Evolutionary conservation across 2,888 invertebrate species (phyloP).

Genomic region (Drosophila siamana): DNA sequence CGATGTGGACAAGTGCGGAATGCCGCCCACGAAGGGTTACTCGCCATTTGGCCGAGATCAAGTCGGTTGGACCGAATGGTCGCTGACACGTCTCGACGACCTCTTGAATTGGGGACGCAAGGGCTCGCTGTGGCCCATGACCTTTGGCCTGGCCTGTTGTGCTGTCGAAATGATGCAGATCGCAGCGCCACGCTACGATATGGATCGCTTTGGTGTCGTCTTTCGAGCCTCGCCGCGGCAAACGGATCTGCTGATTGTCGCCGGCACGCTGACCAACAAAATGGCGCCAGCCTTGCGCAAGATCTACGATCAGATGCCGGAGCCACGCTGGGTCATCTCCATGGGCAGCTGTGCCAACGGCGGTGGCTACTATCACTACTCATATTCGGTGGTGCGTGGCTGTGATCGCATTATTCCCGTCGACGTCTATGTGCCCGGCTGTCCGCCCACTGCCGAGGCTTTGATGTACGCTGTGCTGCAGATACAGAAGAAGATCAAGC

Average conservation of each 20-base stretch:
- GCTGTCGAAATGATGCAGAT: conserved; percentile 99
- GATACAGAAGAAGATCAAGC: conserved; percentile 98
- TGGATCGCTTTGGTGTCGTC: conserved; percentile 99
- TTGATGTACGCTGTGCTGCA: conserved; percentile 97
- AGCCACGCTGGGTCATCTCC: conserved; percentile 99
- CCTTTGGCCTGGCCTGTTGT: conserved; percentile 99
- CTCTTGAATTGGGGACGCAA: conserved; percentile 97
- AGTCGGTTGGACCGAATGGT: conserved; percentile 91
- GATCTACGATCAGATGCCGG: conserved; percentile 99
- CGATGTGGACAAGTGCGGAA: conserved; percentile 80
- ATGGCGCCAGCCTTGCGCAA: conserved; percentile 99
- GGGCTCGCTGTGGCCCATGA: conserved; percentile 98
- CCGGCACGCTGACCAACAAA: conserved; percentile 99
- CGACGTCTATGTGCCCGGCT: conserved; percentile 99
- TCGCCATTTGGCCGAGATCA: conserved; percentile 86
- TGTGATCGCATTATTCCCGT: conserved; percentile 99
- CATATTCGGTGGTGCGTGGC: conserved; percentile 98
- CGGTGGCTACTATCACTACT: conserved; percentile 99
- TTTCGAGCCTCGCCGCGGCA: conserved; percentile 99
- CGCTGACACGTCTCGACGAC: conserved; percentile 96
- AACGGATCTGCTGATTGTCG: conserved; percentile 98
- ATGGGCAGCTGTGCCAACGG: conserved; percentile 99
- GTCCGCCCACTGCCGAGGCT: conserved; percentile 99
- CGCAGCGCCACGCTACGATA: conserved; percentile 99
- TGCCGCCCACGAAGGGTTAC: conserved; percentile 86